Evolutionary conservation across 2,797 vertebrate genomes (phyloP), one percentile per base, ranked within the genome.

Genomic region (Dallia pectoralis): DNA sequence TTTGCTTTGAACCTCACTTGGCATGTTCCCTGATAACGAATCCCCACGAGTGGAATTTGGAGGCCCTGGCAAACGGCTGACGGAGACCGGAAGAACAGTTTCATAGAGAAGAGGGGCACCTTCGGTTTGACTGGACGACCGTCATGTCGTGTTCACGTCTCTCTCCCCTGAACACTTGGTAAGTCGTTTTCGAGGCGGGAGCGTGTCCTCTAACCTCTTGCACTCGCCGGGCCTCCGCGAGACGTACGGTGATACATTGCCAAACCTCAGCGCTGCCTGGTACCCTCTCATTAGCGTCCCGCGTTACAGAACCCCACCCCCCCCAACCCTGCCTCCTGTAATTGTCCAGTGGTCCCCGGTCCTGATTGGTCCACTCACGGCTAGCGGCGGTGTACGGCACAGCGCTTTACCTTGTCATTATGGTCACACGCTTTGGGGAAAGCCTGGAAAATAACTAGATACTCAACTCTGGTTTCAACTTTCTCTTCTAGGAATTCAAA

Each of bases 221-320:
- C 25, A 27, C 47, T 30, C 27, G n/a, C 25, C 12, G 27, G 47
- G 40, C 61, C 27, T 29, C 14, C 4, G 25, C 29, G 27, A 63
- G 25, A 63, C 27, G 18, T 51, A 22, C 25, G 67, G 47, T 47
- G 9, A 47, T 15, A 69, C 84, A 85, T 83, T 82, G 81, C 84
- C 71, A 85, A 82, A 81, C 85, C 30, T 83, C 86, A 77, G 77
- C 79, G 83, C 80, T 76, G 71, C 76, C 48, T 30, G 3, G 73
- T 85, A n/a, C 53, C 25, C 56, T 71, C 80, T 88, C 82, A 89
- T 89, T 86, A 89, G 73, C 74, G 66, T 75, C 85, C 74, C 83
- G 85, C 87, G 84, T 87, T 80, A 86, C 76, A 81, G 30, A 72
- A 67, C 22, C 8, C 59, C 72, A 2, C 36, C 33, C 69, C 27